A percentile compares a stretch with the other conserved stretches of the same genome.
These are phyloP conservation scores for Acanthococcus lagerstroemiae DNA, from an alignment of 2,888 invertebrate genomes.

Conservation along the genomic window DNA sequence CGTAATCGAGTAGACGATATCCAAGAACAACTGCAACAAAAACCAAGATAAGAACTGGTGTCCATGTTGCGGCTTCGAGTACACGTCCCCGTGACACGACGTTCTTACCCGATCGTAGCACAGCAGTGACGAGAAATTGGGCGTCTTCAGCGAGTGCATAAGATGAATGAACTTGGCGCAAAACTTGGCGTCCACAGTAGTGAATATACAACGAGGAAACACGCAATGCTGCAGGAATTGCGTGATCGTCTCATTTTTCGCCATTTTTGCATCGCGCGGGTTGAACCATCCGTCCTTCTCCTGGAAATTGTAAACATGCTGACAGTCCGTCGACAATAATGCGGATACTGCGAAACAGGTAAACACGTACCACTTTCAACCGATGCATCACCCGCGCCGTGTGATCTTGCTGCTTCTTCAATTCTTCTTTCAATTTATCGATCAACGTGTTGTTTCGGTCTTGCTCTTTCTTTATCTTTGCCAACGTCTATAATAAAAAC, in stretches of 20 bases:
- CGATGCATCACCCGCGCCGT: slow-evolving; percentile 70
- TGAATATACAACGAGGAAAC: slow-evolving; percentile 94
- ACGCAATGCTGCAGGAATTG: slow-evolving; percentile 92
- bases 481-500: slow-evolving; percentile 49
- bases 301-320: no score
- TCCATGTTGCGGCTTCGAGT: background rate
- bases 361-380: slow-evolving; percentile 43
- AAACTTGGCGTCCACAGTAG: slow-evolving; percentile 89
- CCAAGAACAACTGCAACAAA: slow-evolving; percentile 77
- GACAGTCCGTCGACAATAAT: no score
- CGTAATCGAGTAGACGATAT: slow-evolving; percentile 92
- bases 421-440: slow-evolving; percentile 89
- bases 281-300: slow-evolving; percentile 82
- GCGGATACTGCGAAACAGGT: no score
- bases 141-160: slow-evolving; percentile 86
- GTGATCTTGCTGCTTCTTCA: slow-evolving; percentile 86
- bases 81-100: background rate
- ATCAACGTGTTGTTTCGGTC: slow-evolving; percentile 79
- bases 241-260: slow-evolving; percentile 93
- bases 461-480: slow-evolving; percentile 87
- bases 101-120: slow-evolving; percentile 86
- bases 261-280: slow-evolving; percentile 70
- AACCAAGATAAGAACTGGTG: slow-evolving; percentile 21
- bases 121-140: slow-evolving; percentile 92
- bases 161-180: slow-evolving; percentile 95